Evolutionary conservation across 2,888 invertebrate genomes (phyloP).

Genomic region (Leuctra nigra): DNA sequence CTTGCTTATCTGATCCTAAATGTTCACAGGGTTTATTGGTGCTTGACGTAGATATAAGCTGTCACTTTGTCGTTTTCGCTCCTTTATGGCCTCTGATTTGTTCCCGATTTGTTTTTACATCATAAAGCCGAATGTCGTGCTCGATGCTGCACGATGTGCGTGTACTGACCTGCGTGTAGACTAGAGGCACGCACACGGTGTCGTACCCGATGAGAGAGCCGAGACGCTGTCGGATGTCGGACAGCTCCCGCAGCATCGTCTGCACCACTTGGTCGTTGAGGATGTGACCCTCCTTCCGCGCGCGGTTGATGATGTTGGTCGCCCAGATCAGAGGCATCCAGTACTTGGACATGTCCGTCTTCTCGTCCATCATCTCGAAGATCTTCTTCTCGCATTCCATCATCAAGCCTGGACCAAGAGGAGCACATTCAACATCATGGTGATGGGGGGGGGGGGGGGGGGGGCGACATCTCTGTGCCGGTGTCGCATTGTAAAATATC

Average conservation of each 20-base stretch:
- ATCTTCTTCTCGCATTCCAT: slow-evolving; percentile 87
- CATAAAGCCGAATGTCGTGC: too few species aligned
- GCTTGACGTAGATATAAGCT: too few species aligned
- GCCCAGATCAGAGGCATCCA: slow-evolving; percentile 95
- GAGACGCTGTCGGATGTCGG: slow-evolving; percentile 76
- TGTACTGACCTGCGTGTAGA: slow-evolving; percentile 81
- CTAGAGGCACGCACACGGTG: slow-evolving; percentile 85
- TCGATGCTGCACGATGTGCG: too few species aligned
- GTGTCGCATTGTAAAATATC: too few species aligned
- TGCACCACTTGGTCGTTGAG: slow-evolving; percentile 88
- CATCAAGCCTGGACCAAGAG: slow-evolving; percentile 82
- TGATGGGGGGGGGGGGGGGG: too few species aligned
- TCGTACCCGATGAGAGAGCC: slow-evolving; percentile 85
- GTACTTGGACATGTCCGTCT: slow-evolving; percentile 82
- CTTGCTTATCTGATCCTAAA: too few species aligned
- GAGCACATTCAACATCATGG: too few species aligned
- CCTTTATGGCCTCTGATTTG: too few species aligned
- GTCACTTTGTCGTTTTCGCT: too few species aligned
- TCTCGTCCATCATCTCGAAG: slow-evolving; percentile 82
- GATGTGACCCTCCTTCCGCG: slow-evolving; percentile 76
- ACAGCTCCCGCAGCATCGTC: slow-evolving; percentile 80
- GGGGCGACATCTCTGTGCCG: too few species aligned
- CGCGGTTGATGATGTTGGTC: slow-evolving; percentile 83
- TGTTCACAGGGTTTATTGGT: too few species aligned
- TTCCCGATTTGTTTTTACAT: too few species aligned